Evolutionary conservation across 2,888 invertebrate species (phyloP).

Genomic region (Apotomis turbidana): DNA sequence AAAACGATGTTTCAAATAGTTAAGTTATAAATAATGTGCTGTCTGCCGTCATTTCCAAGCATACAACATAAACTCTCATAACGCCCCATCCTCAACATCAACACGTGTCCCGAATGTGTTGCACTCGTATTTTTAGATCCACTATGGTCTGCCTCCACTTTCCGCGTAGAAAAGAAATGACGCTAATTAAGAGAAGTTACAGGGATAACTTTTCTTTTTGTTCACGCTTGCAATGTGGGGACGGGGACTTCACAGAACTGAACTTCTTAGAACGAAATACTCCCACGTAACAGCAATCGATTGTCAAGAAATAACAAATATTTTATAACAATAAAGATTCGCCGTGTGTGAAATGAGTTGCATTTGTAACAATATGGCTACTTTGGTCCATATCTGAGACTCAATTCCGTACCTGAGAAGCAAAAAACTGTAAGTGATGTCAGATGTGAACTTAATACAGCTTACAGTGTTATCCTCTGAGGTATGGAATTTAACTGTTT

Average conservation of each 20-base stretch:
- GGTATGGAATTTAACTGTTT: too few species aligned
- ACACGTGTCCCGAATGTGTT: conserved; percentile 39
- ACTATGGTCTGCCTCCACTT: conserved; percentile 51
- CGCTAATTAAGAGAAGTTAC: conserved; percentile 52
- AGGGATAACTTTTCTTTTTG: conserved; percentile 23
- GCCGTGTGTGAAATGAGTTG: too few species aligned
- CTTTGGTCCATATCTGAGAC: too few species aligned
- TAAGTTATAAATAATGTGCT: background rate
- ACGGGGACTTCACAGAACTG: conserved; percentile 7
- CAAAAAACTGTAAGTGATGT: too few species aligned
- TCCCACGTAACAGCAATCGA: background rate
- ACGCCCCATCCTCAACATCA: background rate
- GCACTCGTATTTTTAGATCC: conserved; percentile 40
- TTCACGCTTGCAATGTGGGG: conserved; percentile 8
- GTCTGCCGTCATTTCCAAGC: background rate
- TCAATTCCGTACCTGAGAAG: too few species aligned
- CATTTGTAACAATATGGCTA: too few species aligned
- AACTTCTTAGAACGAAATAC: background rate
- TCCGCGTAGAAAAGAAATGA: conserved; percentile 47
- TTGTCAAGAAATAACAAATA: background rate
- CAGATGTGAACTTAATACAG: too few species aligned
- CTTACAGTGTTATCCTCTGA: too few species aligned
- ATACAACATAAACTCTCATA: conserved; percentile 4
- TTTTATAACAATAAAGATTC: too few species aligned
- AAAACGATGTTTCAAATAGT: background rate